These are phyloP conservation scores for Sula dactylatra DNA, from an alignment of 2,113 vertebrate species.

Conservation along the genomic window DNA sequence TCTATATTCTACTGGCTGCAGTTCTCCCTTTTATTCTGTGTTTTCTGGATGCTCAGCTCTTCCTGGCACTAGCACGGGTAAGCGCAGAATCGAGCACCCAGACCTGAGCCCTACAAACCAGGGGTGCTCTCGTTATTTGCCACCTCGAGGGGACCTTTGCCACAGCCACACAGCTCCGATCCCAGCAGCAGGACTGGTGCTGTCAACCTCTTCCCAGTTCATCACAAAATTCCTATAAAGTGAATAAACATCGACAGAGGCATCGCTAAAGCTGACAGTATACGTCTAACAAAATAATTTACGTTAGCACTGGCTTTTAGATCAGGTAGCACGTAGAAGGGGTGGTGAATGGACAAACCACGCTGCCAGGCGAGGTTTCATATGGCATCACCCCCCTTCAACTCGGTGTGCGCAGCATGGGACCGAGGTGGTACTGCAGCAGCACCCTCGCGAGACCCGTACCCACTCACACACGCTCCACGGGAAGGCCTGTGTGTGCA, in stretches of 20 bases:
- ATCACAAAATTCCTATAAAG: accelerated
- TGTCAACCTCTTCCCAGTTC: not conserved
- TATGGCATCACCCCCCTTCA: not conserved
- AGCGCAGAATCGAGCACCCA: accelerated
- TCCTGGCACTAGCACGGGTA: not conserved
- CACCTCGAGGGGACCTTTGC: not conserved
- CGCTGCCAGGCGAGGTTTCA: not conserved
- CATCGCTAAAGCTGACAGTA: accelerated
- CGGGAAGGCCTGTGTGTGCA: not conserved
- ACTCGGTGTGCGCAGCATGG: not conserved
- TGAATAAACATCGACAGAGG: not conserved
- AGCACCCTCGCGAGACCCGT: not conserved
- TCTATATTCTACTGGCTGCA: not conserved
- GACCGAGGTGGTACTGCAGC: not conserved
- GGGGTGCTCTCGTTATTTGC: not conserved
- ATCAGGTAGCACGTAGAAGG: not conserved
- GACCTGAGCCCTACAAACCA: not conserved
- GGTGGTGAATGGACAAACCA: not conserved
- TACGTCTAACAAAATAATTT: accelerated
- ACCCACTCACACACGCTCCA: accelerated
- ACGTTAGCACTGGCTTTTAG: accelerated
- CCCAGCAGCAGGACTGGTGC: not conserved
- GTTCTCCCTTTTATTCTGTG: not conserved
- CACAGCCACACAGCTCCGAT: not conserved
- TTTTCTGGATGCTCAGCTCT: not conserved